Base-by-base conservation (phyloP, 2,797 vertebrate genomes). In the Anolis apletophallus region DNA sequence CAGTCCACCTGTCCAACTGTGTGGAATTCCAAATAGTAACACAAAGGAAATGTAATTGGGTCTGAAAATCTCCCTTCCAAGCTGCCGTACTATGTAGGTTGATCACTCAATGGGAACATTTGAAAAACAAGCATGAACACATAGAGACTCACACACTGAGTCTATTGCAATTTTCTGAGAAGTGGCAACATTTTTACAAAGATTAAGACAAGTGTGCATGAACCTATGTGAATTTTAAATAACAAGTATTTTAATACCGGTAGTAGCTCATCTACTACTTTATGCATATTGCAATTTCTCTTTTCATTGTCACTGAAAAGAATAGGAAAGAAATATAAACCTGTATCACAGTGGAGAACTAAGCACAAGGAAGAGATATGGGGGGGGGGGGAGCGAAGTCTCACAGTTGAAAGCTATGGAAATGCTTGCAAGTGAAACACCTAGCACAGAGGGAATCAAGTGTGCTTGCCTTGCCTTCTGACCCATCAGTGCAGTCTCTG, bases 51-150 rank as follows among this genome's bases (percentile, higher is more conserved):
- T 21, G 2, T 50, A 36, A n/a, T 67, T 54, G 21, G 23, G 73
- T 21, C 61, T 54, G 29, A 85, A 68, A 68, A 21, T 5, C 50
- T 19, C 21, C 29, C 74, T 52, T 50, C 74, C 54, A 84, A 77
- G 5, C 14, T 5, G 16, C 32, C 46, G 29, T n/a, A 68, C 13
- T 67, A 64, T 36, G n/a, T 67, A 76, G 34, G n/a, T 68, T 77
- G 73, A 36, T 67, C 50, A 76, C 57, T 68, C 83, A 69, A n/a
- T 19, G 19, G 46, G 61, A 85, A 78, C n/a, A n/a, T n/a, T n/a
- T n/a, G n/a, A n/a, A n/a, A n/a, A n/a, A n/a, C n/a, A n/a, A n/a
- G n/a, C n/a, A n/a, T n/a, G n/a, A n/a, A n/a, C 36, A 83, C 36
- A 61, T 83, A 83, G 50, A 36, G 26, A 59, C 55, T 64, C 71